These are phyloP conservation scores for Venturia canescens DNA, from an alignment of 1,140 invertebrate genomes.

Conservation along the genomic window DNA sequence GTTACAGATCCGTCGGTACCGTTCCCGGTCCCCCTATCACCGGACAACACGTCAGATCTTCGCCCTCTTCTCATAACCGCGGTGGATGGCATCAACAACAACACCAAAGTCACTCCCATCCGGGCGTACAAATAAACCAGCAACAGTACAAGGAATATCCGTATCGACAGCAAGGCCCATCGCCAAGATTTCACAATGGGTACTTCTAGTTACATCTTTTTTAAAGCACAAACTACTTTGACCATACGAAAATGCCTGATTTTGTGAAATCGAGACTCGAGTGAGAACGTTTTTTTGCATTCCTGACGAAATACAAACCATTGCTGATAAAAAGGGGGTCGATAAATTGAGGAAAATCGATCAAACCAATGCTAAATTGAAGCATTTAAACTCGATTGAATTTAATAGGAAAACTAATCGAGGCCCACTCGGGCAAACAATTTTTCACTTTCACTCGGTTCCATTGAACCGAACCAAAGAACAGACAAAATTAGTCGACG, in stretches of 20 bases:
- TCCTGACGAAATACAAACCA: too few species aligned
- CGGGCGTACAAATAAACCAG: constrained; percentile 64
- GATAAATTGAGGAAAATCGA: too few species aligned
- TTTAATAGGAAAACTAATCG: too few species aligned
- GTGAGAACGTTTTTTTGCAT: too few species aligned
- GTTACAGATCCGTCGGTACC: constrained; percentile 65
- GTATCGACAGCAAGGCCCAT: constrained; percentile 70
- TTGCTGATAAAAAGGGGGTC: too few species aligned
- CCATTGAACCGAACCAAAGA: too few species aligned
- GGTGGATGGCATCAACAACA: constrained; percentile 69
- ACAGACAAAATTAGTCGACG: too few species aligned
- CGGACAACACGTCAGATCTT: constrained; percentile 60
- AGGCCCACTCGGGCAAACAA: too few species aligned
- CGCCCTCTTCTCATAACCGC: constrained; percentile 59
- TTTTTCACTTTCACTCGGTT: too few species aligned
- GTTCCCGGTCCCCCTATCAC: constrained; percentile 55
- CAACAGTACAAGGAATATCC: constrained; percentile 74
- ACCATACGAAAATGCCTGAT: not conserved
- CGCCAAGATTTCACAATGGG: constrained; percentile 72
- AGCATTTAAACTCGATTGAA: too few species aligned
- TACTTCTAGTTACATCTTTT: constrained; percentile 50
- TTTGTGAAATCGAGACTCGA: too few species aligned
- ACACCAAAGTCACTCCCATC: constrained; percentile 63
- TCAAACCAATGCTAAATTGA: too few species aligned
- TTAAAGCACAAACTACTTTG: not conserved